phyloP scores from a whole-genome alignment of 2,888 invertebrate species.

The Caenorhabditis sp. region DNA sequence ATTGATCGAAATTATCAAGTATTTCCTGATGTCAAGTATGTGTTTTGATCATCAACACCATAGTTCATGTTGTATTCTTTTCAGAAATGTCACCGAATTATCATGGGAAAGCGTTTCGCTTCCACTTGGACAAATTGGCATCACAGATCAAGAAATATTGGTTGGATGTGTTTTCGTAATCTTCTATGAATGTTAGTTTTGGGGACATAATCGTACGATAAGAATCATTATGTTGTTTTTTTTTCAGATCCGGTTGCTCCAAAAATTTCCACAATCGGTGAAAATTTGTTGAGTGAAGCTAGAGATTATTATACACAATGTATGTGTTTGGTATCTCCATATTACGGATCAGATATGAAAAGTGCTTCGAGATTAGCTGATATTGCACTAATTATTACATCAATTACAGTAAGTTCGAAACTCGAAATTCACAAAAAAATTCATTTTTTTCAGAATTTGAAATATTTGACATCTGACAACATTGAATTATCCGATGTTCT shows the following conservation, averaged over 20 bases:
- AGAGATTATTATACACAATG: slow-evolving; percentile 33
- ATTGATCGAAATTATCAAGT: background rate
- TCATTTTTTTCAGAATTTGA: slow-evolving; percentile 36
- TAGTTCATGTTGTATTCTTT: slow-evolving; percentile 6
- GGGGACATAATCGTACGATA: no score
- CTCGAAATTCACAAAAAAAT: background rate
- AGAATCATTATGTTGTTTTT: no score
- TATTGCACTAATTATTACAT: slow-evolving; percentile 24
- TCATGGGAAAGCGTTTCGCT: slow-evolving; percentile 35
- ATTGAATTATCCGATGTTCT: slow-evolving; percentile 47
- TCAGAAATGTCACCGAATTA: slow-evolving; percentile 28
- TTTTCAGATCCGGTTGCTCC: slow-evolving; percentile 30
- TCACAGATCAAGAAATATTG: slow-evolving; percentile 31
- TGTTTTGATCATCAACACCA: background rate
- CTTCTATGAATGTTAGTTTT: slow-evolving; percentile 34
- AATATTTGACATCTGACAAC: slow-evolving; percentile 45
- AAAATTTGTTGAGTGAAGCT: slow-evolving; percentile 15
- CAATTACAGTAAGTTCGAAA: slow-evolving; percentile 20
- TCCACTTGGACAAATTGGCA: slow-evolving; percentile 24
- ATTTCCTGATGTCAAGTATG: background rate
- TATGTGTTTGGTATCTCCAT: slow-evolving; percentile 30
- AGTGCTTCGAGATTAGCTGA: slow-evolving; percentile 27
- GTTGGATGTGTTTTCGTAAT: slow-evolving; percentile 35
- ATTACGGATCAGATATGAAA: slow-evolving; percentile 11
- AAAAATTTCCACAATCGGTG: slow-evolving; percentile 24